Percentiles rank a stretch among this genome's conserved stretches.
Evolutionary conservation across 2,888 invertebrate species (phyloP).

Genomic region (Tridacna gigas): DNA sequence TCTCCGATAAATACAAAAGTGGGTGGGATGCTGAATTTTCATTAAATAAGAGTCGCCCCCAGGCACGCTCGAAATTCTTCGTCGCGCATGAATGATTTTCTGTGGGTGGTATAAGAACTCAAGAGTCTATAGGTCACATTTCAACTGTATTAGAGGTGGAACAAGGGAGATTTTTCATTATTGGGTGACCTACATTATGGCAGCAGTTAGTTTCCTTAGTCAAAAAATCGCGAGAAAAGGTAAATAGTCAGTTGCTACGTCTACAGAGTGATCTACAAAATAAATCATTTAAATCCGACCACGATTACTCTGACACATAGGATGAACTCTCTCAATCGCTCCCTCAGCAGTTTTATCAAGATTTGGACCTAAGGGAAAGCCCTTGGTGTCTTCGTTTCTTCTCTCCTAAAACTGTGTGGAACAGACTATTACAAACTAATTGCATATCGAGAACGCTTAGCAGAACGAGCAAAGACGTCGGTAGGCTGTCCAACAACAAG

Average conservation of each 20-base stretch:
- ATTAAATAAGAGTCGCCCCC: too few species aligned
- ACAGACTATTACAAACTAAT: neutral
- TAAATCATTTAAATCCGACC: neutral
- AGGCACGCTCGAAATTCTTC: too few species aligned
- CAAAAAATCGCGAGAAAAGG: neutral
- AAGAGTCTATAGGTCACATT: too few species aligned
- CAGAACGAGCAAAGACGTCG: neutral
- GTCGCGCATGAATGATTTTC: too few species aligned
- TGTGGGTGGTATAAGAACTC: too few species aligned
- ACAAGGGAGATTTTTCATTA: too few species aligned
- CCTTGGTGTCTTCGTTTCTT: neutral
- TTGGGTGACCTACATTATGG: too few species aligned
- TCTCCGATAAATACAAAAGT: too few species aligned
- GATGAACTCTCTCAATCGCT: too few species aligned
- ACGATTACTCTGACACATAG: neutral
- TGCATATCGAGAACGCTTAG: slow-evolving; percentile 1
- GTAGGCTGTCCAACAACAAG: neutral
- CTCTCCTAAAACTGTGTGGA: neutral
- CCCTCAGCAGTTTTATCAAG: neutral
- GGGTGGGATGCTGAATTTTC: too few species aligned
- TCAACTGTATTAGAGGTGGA: too few species aligned
- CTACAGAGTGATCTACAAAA: neutral
- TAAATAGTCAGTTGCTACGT: neutral
- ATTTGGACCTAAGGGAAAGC: neutral
- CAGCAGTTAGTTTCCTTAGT: too few species aligned